phyloP scores from a whole-genome alignment of 1,140 invertebrate genomes.

The Ridgeia piscesae region DNA sequence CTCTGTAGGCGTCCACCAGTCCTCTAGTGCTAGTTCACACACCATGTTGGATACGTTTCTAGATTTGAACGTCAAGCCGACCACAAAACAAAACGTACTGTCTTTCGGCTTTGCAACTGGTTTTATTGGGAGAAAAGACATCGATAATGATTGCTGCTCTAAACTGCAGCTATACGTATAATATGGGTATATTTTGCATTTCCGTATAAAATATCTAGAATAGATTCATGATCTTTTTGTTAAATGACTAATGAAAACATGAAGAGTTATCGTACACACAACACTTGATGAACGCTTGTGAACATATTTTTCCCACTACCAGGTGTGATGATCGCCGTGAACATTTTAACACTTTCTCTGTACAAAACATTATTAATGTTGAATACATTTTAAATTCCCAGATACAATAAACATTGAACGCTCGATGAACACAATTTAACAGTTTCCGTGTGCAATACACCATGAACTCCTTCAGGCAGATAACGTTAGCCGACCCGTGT shows the following conservation, averaged over 20 bases:
- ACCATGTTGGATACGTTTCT: background rate
- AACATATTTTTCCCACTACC: background rate
- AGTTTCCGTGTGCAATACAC: background rate
- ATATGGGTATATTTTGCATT: background rate
- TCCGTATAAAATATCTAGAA: background rate
- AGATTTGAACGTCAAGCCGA: background rate
- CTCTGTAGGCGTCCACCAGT: too few relatives aligned
- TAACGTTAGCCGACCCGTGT: background rate
- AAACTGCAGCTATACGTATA: background rate
- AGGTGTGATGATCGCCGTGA: background rate
- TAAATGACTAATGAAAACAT: background rate
- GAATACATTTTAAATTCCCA: background rate
- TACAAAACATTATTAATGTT: background rate
- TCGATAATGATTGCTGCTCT: background rate
- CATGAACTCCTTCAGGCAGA: background rate
- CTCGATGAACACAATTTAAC: background rate
- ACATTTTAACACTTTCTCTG: background rate
- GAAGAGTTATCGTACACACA: background rate
- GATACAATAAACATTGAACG: background rate
- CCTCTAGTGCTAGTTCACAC: too few relatives aligned
- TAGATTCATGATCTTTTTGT: background rate
- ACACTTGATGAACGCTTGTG: background rate
- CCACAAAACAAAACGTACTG: too few relatives aligned
- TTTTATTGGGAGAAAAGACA: background rate
- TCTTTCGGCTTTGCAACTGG: background rate